Evolutionary conservation across 2,797 vertebrate genomes (phyloP).

Genomic region (Acestrorhynchus altus): DNA sequence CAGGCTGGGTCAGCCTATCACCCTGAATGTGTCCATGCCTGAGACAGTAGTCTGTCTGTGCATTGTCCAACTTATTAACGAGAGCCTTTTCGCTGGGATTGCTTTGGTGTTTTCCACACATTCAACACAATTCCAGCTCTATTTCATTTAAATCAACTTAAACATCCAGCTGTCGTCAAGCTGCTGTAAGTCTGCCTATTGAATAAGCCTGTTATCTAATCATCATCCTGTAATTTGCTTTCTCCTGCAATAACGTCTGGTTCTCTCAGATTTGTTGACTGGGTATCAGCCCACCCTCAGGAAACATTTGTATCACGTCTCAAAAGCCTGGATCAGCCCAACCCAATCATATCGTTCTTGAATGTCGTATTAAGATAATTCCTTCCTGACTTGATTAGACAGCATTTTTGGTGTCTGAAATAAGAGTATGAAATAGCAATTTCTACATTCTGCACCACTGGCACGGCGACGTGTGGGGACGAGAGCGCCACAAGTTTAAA

Average conservation of each 20-base stretch:
- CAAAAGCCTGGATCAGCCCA: neutral
- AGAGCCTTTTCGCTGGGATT: neutral
- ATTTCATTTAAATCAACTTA: constrained; percentile 5
- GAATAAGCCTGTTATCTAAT: constrained; percentile 21
- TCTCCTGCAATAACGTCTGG: neutral
- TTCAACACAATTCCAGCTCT: neutral
- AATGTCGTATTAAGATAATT: neutral
- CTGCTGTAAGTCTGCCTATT: neutral
- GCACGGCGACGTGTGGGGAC: too few species aligned
- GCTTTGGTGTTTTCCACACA: neutral
- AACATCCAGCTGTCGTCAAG: neutral
- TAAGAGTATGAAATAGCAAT: neutral
- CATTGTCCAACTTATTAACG: neutral
- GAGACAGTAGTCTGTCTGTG: neutral
- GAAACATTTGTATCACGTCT: neutral
- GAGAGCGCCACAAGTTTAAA: too few species aligned
- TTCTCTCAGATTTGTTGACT: constrained; percentile 3
- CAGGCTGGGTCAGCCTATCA: neutral
- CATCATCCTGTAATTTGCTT: constrained; percentile 17
- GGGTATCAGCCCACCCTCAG: constrained; percentile 2
- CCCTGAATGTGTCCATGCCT: neutral
- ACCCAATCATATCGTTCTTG: neutral
- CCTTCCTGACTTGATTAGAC: neutral
- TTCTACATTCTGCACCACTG: neutral
- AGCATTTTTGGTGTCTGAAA: neutral